phyloP scores from a whole-genome alignment of 2,797 vertebrate genomes.

The Morus bassanus region DNA sequence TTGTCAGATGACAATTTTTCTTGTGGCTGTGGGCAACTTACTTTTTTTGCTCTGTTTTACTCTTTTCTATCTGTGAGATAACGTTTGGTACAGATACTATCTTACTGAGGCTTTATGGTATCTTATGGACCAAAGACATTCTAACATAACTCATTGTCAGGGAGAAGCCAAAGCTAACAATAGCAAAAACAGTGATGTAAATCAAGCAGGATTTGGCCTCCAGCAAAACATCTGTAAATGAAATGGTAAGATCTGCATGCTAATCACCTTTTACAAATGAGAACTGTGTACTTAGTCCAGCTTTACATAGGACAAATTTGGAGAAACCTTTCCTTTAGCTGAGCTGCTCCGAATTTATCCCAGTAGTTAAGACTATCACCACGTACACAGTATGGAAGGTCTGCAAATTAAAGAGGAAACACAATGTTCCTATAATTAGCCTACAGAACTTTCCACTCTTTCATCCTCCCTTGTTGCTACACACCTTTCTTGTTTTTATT shows the following conservation, averaged over 20 bases:
- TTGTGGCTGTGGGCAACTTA: constrained; percentile 26
- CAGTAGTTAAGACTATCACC: not conserved
- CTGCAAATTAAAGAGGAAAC: not conserved
- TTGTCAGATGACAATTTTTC: constrained; percentile 11
- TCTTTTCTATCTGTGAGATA: constrained; percentile 43
- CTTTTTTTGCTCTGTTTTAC: constrained; percentile 47
- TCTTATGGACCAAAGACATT: not conserved
- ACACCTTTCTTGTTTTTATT: not conserved
- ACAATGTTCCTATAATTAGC: not conserved
- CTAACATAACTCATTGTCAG: not conserved
- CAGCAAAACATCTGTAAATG: constrained; percentile 18
- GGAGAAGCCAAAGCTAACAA: not conserved
- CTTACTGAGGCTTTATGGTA: constrained; percentile 26
- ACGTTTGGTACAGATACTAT: not conserved
- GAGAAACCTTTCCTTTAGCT: not conserved
- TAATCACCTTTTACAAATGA: not conserved
- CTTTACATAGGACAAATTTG: not conserved
- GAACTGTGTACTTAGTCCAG: not conserved
- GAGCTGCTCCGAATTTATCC: not conserved
- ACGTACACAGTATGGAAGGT: not conserved
- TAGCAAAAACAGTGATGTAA: not conserved
- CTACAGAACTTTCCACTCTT: not conserved
- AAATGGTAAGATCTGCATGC: not conserved
- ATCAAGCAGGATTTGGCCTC: not conserved
- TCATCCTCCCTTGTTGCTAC: not conserved